These are phyloP conservation scores for Colaptes auratus DNA, from an alignment of 2,113 vertebrate species.

Conservation along the genomic window DNA sequence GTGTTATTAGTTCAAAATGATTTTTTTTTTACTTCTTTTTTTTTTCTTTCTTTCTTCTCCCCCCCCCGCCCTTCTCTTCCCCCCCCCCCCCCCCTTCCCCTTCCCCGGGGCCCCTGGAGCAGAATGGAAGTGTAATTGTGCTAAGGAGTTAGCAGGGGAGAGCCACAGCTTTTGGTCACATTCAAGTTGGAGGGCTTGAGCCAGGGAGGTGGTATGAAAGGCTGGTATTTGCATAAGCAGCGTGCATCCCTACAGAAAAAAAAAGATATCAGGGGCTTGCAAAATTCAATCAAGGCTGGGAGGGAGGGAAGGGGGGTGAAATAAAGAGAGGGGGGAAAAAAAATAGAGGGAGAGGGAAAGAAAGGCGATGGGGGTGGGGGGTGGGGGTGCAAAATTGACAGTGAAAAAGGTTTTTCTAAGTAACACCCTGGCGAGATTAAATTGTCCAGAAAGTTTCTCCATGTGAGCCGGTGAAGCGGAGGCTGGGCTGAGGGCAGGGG, in stretches of 20 bases:
- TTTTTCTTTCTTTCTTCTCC: too few relatives aligned
- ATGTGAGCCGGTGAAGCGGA: slow-evolving; percentile 80
- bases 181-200: slow-evolving; percentile 81
- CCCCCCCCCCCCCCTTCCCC: not conserved
- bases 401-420: slow-evolving; percentile 76
- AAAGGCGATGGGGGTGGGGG: slow-evolving; percentile 21
- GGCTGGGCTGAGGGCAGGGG: slow-evolving; percentile 74
- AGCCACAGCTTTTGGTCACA: slow-evolving; percentile 76
- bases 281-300: slow-evolving; percentile 69
- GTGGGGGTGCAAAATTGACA: slow-evolving; percentile 29
- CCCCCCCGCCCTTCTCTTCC: too few relatives aligned
- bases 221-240: slow-evolving; percentile 88
- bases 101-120: slow-evolving; percentile 60
- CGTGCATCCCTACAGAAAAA: slow-evolving; percentile 80
- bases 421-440: slow-evolving; percentile 85
- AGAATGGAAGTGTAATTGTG: slow-evolving; percentile 71
- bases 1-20: slow-evolving; percentile 75
- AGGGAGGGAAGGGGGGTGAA: slow-evolving; percentile 53
- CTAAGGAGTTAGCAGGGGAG: slow-evolving; percentile 71
- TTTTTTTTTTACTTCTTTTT: not conserved
- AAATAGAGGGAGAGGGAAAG: slow-evolving; percentile 31
- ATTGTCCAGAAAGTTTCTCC: slow-evolving; percentile 86
- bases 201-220: slow-evolving; percentile 81
- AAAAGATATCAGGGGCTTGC: slow-evolving; percentile 80
- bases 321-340: not conserved